A percentile compares a stretch with the other conserved stretches of the same genome.
Conservation (phyloP, 2,888 invertebrate genomes). For the Drosophila siamana region DNA sequence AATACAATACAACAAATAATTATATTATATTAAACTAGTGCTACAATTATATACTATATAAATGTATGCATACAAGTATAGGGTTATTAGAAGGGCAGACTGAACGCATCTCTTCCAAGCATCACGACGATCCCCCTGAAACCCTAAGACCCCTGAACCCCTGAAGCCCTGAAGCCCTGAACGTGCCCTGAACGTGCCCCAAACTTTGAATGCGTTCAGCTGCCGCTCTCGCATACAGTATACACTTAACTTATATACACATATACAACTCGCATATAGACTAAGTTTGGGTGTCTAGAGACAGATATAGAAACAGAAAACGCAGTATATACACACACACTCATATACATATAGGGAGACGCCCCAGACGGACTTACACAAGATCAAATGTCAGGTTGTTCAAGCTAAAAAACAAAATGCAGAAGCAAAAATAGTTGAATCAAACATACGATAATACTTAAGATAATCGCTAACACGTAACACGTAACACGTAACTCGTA, state of each 20-base stretch:
- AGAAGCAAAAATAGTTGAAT: conserved; percentile 9
- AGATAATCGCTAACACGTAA: conserved; percentile 49
- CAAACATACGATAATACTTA: conserved; percentile 23
- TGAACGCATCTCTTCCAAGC: conserved; percentile 16
- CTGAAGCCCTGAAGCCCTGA: too few relatives aligned
- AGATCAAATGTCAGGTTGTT: conserved; percentile 64
- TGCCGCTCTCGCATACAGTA: conserved; percentile 17
- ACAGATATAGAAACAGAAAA: conserved; percentile 9
- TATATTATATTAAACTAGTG: conserved; percentile 24
- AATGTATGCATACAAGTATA: conserved; percentile 1
- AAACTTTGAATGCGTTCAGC: conserved; percentile 4
- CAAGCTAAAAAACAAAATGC: conserved; percentile 44
- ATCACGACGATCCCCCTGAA: too few relatives aligned
- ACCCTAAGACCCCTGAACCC: too few relatives aligned
- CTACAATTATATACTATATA: conserved; percentile 19
- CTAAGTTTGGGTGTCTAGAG: conserved; percentile 59
- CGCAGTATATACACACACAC: conserved; percentile 21
- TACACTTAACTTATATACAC: conserved; percentile 7
- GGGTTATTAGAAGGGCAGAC: conserved; percentile 12
- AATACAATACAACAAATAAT: conserved; percentile 41
- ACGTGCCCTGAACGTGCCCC: not conserved
- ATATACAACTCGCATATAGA: conserved; percentile 26
- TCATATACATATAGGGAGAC: conserved; percentile 32
- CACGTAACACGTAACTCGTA: conserved; percentile 42
- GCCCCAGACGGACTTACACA: conserved; percentile 47